Evolutionary conservation across 1,140 invertebrate genomes (phyloP), one percentile per base, ranked within the genome.

Genomic region (Ceratitis capitata): DNA sequence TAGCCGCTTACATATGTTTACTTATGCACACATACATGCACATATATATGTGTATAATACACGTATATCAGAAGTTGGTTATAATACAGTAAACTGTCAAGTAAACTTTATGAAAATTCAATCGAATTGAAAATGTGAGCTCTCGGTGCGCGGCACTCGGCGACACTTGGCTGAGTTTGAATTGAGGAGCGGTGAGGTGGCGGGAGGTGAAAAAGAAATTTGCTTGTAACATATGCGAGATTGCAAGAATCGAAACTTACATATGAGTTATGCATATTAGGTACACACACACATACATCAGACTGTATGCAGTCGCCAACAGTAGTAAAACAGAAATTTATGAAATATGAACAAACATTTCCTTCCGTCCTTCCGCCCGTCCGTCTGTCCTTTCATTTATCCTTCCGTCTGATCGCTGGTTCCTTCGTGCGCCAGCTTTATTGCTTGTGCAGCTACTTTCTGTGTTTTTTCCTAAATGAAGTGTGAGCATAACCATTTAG

Each of bases 331-430:
- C 42, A 78, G 39, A 78, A 78, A 78, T 78, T 78, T 78, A 78
- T 78, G 69, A 78, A 78, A 78, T 78, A 39, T 78, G 42, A 78
- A 78, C 42, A 78, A 78, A 78, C 69, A 78, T 78, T 78, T 78
- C 69, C 69, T 42, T 78, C 69, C 69, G 42, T 78, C 69, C 69
- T 12, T 78, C 69, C 69, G 35, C 23, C 56, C 23, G 56, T 32
- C 58, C 58, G 26, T 16, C 61, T 4, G 61, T 2, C 16, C 3
- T 29, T 58, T 23, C 56, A 23, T 23, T 23, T 19, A 53, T 4
- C 10, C 9, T 10, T 23, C 10, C 32, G 61, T 69, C 29, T 32
- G 39, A 19, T 69, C 16, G 9, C 61, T 35, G 14, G 19, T 29
- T 14, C 35, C 29, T 4, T n/a, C n/a, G n/a, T n/a, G n/a, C n/a